These are phyloP conservation scores for Gopherus evgoodei DNA, from an alignment of 2,113 vertebrate genomes.

Conservation along the genomic window DNA sequence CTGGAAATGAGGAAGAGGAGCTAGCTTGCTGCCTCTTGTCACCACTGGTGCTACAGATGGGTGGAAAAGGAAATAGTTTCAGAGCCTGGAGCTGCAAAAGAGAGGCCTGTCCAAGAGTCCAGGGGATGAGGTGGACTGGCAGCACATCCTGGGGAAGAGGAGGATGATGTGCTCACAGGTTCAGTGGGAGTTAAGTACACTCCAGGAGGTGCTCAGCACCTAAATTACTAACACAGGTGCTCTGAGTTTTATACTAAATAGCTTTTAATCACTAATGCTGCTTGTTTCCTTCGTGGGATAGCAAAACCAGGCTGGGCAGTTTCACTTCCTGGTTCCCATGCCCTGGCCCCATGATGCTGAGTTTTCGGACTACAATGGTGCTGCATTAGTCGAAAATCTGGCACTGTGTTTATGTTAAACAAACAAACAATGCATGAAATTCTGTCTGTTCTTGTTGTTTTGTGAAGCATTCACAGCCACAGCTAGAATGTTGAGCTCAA, in stretches of 20 bases:
- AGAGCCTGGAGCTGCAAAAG: neutral
- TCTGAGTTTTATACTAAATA: neutral
- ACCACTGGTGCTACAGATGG: neutral
- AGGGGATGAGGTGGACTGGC: neutral
- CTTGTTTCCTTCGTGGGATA: neutral
- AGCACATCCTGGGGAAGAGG: neutral
- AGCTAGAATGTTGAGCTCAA: neutral
- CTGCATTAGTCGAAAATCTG: neutral
- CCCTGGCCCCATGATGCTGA: neutral
- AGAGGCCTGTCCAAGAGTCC: neutral
- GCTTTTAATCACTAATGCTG: neutral
- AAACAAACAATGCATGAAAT: neutral
- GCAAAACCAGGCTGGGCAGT: neutral
- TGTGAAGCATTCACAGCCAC: too few relatives aligned
- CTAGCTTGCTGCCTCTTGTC: neutral
- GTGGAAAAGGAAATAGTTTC: neutral
- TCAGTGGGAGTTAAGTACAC: neutral
- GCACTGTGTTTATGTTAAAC: neutral
- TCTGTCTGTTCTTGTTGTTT: neutral
- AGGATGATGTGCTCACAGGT: neutral
- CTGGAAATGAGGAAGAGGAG: neutral
- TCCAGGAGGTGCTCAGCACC: neutral
- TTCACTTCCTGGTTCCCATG: neutral
- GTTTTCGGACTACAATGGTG: too few relatives aligned
- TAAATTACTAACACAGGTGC: neutral